Evolutionary conservation across 1,140 invertebrate genomes (phyloP).

Genomic region (Frieseomelitta varia): DNA sequence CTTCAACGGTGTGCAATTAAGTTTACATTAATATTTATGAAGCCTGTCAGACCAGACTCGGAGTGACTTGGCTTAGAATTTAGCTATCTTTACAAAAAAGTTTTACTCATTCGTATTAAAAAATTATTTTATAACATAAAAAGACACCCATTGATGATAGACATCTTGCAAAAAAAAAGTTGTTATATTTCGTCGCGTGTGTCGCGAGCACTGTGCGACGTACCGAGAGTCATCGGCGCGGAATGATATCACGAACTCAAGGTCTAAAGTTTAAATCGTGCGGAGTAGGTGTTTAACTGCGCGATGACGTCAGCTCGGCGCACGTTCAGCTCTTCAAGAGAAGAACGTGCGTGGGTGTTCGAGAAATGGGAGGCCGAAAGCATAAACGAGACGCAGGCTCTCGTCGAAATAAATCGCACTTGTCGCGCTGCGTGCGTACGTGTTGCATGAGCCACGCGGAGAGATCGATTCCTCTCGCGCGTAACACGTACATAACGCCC

Average conservation of each 20-base stretch:
- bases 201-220: background rate
- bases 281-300: conserved; percentile 60
- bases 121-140: too few species aligned
- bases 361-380: background rate
- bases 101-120: too few species aligned
- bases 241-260: conserved; percentile 67
- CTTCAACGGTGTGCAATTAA: too few species aligned
- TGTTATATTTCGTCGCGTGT: too few species aligned
- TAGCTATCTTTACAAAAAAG: too few species aligned
- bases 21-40: too few species aligned
- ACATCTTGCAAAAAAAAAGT: too few species aligned
- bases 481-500: conserved; percentile 12
- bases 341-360: background rate
- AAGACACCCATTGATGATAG: too few species aligned
- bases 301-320: conserved; percentile 52
- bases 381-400: background rate
- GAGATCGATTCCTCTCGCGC: conserved; percentile 27
- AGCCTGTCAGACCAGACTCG: too few species aligned
- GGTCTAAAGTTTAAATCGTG: conserved; percentile 58
- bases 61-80: too few species aligned
- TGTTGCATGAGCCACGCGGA: too few species aligned
- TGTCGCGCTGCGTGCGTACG: too few species aligned
- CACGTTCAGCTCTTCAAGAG: background rate
- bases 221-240: background rate
- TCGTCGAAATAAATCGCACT: background rate